These are phyloP conservation scores for Cranoglanis bouderius DNA, from an alignment of 2,113 vertebrate species.

Conservation along the genomic window DNA sequence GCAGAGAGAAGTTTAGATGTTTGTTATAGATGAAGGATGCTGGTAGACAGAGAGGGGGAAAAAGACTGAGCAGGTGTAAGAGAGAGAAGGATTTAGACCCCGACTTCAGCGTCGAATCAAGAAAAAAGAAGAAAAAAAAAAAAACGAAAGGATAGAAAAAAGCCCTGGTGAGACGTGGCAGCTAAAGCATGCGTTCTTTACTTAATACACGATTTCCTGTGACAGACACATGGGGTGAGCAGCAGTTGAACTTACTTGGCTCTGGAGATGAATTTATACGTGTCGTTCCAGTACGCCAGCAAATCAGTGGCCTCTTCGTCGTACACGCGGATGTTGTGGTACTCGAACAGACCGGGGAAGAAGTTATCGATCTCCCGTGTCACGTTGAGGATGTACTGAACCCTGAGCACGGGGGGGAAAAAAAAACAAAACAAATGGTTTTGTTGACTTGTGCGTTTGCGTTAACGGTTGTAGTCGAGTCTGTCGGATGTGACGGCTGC, in stretches of 20 bases:
- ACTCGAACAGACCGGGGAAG: conserved; percentile 93
- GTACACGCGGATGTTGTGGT: conserved; percentile 96
- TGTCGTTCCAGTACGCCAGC: conserved; percentile 97
- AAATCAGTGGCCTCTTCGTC: conserved; percentile 98
- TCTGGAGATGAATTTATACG: conserved; percentile 98
- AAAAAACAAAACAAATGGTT: background rate
- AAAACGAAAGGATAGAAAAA: background rate
- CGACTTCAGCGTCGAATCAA: background rate
- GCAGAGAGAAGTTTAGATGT: background rate
- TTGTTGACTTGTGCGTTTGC: background rate
- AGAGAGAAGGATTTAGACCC: conserved; percentile 2
- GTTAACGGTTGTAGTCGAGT: background rate
- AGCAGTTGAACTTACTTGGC: conserved; percentile 66
- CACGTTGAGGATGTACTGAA: conserved; percentile 95
- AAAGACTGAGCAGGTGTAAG: background rate
- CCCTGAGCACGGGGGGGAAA: conserved; percentile 68
- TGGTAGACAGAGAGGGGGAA: background rate
- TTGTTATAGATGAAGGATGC: background rate
- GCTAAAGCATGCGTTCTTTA: background rate
- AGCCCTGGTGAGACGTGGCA: background rate
- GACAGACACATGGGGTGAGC: background rate
- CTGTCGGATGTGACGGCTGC: no score
- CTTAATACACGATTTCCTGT: background rate
- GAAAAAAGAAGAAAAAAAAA: background rate
- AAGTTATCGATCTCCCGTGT: conserved; percentile 98